A percentile compares a stretch with the other conserved stretches of the same genome.
phyloP scores from a whole-genome alignment of 2,797 vertebrate species.

The Aeoliscus strigatus region DNA sequence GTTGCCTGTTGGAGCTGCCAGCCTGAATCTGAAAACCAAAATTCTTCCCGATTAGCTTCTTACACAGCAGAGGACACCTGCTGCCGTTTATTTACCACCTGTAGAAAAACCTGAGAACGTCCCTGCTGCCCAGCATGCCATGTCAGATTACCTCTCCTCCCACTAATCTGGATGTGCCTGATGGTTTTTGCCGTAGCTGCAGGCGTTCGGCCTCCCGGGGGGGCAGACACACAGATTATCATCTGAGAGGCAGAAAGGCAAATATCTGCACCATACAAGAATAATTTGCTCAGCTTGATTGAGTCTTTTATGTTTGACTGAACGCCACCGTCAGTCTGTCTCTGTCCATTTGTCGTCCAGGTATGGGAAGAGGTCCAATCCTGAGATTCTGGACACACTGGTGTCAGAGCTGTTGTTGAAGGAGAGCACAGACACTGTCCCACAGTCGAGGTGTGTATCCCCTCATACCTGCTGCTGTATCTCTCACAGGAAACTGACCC shows the following conservation, averaged over 20 bases:
- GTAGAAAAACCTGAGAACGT: constrained; percentile 5
- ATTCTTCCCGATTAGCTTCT: too few relatives aligned
- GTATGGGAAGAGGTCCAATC: constrained; percentile 93
- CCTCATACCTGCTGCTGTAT: background rate
- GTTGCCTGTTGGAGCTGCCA: too few relatives aligned
- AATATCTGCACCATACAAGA: constrained; percentile 36
- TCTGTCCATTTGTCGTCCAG: constrained; percentile 59
- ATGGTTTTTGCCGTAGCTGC: constrained; percentile 12
- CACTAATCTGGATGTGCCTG: constrained; percentile 32
- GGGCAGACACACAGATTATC: constrained; percentile 35
- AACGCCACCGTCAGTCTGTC: too few relatives aligned
- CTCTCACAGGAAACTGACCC: constrained; percentile 7
- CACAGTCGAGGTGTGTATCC: constrained; percentile 82
- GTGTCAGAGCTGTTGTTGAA: constrained; percentile 90
- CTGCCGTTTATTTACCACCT: constrained; percentile 12
- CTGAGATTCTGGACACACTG: constrained; percentile 88
- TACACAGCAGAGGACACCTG: constrained; percentile 3
- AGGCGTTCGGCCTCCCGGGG: constrained; percentile 21
- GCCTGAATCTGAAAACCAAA: too few relatives aligned
- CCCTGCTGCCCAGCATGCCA: constrained; percentile 1
- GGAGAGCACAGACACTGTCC: constrained; percentile 87
- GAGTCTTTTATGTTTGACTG: background rate
- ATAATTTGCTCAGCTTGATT: constrained; percentile 7
- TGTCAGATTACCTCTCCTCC: constrained; percentile 26
- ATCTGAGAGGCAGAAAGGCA: constrained; percentile 45